These are phyloP conservation scores for Tetragonula clypearis DNA, from an alignment of 1,140 invertebrate genomes.

Conservation along the genomic window DNA sequence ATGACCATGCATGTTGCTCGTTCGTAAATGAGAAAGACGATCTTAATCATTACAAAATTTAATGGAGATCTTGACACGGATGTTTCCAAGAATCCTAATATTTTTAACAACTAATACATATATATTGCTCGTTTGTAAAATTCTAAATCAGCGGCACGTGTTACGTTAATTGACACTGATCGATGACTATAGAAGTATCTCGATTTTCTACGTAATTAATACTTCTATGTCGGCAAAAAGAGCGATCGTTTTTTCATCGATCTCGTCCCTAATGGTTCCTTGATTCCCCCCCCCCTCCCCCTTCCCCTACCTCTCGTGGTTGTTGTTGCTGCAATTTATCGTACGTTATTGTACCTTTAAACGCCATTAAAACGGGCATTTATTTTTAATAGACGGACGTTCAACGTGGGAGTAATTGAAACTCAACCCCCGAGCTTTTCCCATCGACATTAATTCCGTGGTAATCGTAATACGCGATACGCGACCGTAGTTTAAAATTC, in stretches of 20 bases:
- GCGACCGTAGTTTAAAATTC: too few species aligned
- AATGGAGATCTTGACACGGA: too few species aligned
- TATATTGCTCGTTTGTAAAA: neutral
- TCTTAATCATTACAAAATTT: too few species aligned
- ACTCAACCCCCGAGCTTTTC: neutral
- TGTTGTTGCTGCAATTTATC: slow-evolving; percentile 27
- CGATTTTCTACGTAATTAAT: slow-evolving; percentile 32
- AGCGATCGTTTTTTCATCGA: slow-evolving; percentile 28
- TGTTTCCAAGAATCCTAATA: neutral
- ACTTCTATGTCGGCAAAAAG: slow-evolving; percentile 7
- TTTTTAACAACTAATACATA: neutral
- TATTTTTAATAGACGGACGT: neutral
- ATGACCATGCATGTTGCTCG: too few species aligned
- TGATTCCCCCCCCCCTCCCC: neutral
- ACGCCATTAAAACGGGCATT: neutral
- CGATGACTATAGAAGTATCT: slow-evolving; percentile 12
- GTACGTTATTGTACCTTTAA: neutral
- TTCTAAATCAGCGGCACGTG: neutral
- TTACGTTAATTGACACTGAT: slow-evolving; percentile 31
- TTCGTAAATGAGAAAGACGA: too few species aligned
- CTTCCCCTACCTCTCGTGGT: too few species aligned
- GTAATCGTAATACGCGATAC: neutral
- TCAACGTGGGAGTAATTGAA: neutral
- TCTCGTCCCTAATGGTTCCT: slow-evolving; percentile 23
- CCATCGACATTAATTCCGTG: neutral